These are phyloP conservation scores for Teleogryllus oceanicus DNA, from an alignment of 2,888 invertebrate species.

Conservation along the genomic window DNA sequence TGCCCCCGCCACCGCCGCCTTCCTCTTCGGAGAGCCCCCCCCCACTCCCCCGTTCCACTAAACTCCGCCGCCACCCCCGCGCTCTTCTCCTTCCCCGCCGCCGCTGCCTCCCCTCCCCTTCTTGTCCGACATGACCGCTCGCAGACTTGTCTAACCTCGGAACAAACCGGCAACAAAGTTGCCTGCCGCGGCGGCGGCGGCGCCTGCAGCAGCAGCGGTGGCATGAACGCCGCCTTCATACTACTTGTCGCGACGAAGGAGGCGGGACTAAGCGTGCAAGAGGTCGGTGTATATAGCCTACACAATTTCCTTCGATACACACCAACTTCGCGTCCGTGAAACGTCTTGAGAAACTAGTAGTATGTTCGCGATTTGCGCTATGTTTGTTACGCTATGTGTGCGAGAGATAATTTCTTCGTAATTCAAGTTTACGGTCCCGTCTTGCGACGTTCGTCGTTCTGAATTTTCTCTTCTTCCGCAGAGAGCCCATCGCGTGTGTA, in stretches of 20 bases:
- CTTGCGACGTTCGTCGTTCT: too few species aligned
- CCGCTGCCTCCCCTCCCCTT: neutral
- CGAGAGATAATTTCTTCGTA: too few species aligned
- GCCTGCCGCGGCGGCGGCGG: neutral
- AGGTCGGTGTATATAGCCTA: neutral
- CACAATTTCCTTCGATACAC: slow-evolving; percentile 9
- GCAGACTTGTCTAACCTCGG: neutral
- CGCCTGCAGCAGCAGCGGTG: neutral
- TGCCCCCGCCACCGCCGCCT: neutral
- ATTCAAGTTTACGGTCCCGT: too few species aligned
- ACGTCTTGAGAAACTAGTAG: too few species aligned
- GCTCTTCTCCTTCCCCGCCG: neutral
- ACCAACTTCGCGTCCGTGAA: neutral
- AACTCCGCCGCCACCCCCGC: neutral
- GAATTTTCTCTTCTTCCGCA: too few species aligned
- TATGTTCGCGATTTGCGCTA: too few species aligned
- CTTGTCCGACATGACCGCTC: slow-evolving; percentile 18
- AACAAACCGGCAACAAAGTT: slow-evolving; percentile 18
- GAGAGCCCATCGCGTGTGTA: too few species aligned
- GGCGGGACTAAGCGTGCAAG: neutral
- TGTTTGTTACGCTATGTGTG: too few species aligned
- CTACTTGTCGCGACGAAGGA: neutral
- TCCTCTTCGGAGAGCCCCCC: neutral
- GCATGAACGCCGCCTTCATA: neutral
- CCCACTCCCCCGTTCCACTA: neutral